Conservation (phyloP, 2,888 invertebrate species). For the Acronicta alni region DNA sequence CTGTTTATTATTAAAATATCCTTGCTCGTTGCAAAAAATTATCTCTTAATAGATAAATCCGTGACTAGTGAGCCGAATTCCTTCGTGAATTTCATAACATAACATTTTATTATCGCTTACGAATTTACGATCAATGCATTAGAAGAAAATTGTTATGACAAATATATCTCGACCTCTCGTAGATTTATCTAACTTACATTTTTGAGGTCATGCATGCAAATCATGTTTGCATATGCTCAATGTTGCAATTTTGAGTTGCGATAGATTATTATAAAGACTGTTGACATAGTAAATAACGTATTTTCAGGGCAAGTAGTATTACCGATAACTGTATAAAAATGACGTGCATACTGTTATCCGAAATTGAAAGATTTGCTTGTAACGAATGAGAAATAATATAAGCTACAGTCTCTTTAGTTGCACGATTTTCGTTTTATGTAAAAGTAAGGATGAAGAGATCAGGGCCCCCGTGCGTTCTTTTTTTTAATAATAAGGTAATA, state of each 20-base stretch:
- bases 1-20: slow-evolving; percentile 21
- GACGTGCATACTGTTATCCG: not conserved
- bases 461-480: too few species aligned
- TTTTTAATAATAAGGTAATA: too few species aligned
- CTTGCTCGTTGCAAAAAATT: slow-evolving; percentile 43
- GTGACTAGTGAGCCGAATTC: slow-evolving; percentile 46
- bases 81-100: slow-evolving; percentile 38
- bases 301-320: not conserved
- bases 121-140: slow-evolving; percentile 57
- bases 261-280: slow-evolving; percentile 25
- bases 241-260: slow-evolving; percentile 45
- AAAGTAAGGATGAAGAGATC: too few species aligned
- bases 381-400: not conserved
- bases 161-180: slow-evolving; percentile 68
- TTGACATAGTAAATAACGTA: not conserved
- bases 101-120: slow-evolving; percentile 31
- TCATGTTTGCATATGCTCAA: slow-evolving; percentile 20
- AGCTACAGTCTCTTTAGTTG: too few species aligned
- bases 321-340: not conserved
- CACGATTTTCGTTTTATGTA: too few species aligned
- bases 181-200: slow-evolving; percentile 55
- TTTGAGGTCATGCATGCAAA: slow-evolving; percentile 66
- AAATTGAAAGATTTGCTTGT: not conserved
- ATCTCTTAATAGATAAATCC: slow-evolving; percentile 48
- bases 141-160: slow-evolving; percentile 63